Evolutionary conservation across 35 echinoderm and acorn worm genomes (phyloP), one percentile per base, ranked within the genome.

Genomic region (Apostichopus japonicus): DNA sequence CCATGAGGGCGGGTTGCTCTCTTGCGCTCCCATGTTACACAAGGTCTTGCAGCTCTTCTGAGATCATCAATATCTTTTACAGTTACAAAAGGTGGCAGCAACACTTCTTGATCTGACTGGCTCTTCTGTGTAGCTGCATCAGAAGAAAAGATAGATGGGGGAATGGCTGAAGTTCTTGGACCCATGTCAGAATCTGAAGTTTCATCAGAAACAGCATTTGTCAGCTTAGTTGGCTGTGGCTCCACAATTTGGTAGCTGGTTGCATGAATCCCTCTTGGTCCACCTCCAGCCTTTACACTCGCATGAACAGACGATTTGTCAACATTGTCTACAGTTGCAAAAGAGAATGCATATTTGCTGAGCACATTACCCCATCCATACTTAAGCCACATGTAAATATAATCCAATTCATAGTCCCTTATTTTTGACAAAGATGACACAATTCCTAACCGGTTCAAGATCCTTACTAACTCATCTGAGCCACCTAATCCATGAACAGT

Each of bases 361-460:
- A 77, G 52, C 4, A 72, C 88, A 14, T 72, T 52, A 76, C 13
- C 52, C 24, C 53, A 25, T 8, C 84, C 84, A 23, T 87, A 87
- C 56, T 87, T 87, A 53, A 87, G 24, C 33, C 33, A 4, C 33
- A 44, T 44, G 33, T 44, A 44, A 4, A 44, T 44, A 44, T 44
- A 44, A 44, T 44, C 33, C 33, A 44, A 44, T 44, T 44, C 33
- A 44, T 44, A 55, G 27, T 72, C 55, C n/a, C 88, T 72, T 17
- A 90, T 77, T 51, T 90, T 90, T 33, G 51, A 72, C 27, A 73
- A 27, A 15, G 87, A 90, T 14, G 67, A 90, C 19, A 76, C 53
- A 15, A 90, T 90, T 73, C 87, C 87, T 16, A 87, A 87, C 24
- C 83, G 27, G 23, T 87, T 87, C 56, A 65, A 16, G 24, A 87